Base-by-base conservation (phyloP, 2,888 invertebrate species). In the Hoplodrina ambigua region DNA sequence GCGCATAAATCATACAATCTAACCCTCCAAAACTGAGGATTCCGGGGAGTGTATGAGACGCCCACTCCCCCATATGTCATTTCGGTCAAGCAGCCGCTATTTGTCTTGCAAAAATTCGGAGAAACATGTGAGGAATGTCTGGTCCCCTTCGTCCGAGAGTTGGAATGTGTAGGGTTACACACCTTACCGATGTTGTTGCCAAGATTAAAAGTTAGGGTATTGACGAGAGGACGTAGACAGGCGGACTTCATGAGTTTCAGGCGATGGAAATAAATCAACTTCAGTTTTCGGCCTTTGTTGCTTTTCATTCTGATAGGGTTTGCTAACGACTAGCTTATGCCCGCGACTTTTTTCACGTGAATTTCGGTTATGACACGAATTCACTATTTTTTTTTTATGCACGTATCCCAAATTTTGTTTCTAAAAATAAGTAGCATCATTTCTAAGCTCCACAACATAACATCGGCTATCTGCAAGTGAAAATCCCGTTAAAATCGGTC, bases 21-120 rank as follows among this genome's bases (percentile, higher is more conserved):
- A 79, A 81, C 82, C 80, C 82, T 81, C 81, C 76, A 76, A 82
- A 87, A 88, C 88, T 84, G 87, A 87, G 90, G 89, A 91, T 92
- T 89, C 89, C 90, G 87, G 88, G 85, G 88, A 92, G 92, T 93
- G 90, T 91, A 93, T 92, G 90, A 91, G 87, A 79, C 81, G 84
- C 85, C 87, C 86, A 85, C 83, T 85, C 86, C 89, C 88, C 94
- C 93, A 93, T 94, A 94, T 94, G 95, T 95, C 94, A 94, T 94
- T 86, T 92, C 88, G 93, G 93, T 93, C 94, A 92, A 94, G 91
- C 88, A 85, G 80, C 91, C 90, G 91, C 89, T 89, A 94, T 94
- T 93, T 93, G 94, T 95, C 95, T 94, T 93, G 94, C 94, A 94
- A 94, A 94, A 94, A 95, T 95, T 94, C 91, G 88, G 89, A 89